Percentiles rank a stretch among this genome's conserved stretches.
Conservation (phyloP, 2,113 vertebrate genomes). For the Corythaixoides concolor region DNA sequence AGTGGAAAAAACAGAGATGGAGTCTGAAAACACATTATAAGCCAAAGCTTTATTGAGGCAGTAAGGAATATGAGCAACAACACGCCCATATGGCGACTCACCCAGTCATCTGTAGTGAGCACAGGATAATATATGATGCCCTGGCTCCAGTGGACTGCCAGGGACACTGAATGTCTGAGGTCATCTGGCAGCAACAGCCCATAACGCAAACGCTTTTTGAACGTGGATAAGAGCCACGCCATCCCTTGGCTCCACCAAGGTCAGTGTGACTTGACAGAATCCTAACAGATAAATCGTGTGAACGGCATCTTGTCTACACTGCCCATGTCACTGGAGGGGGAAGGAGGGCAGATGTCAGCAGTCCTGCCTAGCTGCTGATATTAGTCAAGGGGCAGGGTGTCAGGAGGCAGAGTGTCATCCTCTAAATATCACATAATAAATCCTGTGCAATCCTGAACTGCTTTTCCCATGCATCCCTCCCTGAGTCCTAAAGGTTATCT, state of each 20-base stretch:
- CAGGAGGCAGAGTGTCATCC: not conserved
- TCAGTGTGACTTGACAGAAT: not conserved
- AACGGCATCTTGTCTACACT: not conserved
- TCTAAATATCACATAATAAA: not conserved
- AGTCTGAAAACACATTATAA: not conserved
- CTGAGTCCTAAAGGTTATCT: not conserved
- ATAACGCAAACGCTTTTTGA: not conserved
- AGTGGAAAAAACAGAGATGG: not conserved
- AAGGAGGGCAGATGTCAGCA: not conserved
- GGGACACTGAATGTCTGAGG: not conserved
- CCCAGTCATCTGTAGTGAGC: not conserved
- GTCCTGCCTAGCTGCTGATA: not conserved
- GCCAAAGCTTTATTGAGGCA: not conserved
- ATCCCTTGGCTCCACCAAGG: not conserved
- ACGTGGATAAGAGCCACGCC: fast-evolving
- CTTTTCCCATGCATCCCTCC: too few relatives aligned
- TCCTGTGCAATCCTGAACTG: not conserved
- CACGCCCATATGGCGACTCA: not conserved
- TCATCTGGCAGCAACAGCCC: not conserved
- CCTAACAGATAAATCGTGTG: not conserved
- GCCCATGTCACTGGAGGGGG: not conserved
- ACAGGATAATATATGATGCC: not conserved
- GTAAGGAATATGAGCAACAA: not conserved
- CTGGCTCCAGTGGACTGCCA: not conserved
- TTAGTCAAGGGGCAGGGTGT: not conserved